A percentile compares a stretch with the other conserved stretches of the same genome.
Evolutionary conservation across 2,797 vertebrate genomes (phyloP).

Genomic region (Gymnoscopelus microlampas): DNA sequence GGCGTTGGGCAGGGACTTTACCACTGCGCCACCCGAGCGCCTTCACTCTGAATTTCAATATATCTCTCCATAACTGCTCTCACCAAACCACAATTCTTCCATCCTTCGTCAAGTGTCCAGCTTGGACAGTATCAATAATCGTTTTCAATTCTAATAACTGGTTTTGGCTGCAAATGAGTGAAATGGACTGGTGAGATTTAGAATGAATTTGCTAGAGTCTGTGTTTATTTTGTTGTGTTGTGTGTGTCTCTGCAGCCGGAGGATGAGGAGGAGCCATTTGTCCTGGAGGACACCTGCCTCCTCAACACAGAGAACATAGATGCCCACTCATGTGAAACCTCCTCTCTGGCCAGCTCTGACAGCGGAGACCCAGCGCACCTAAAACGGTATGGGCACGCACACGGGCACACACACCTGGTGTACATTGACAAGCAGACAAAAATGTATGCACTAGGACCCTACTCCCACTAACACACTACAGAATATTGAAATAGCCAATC

Average conservation of each 20-base stretch:
- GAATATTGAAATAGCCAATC: no score
- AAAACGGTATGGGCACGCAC: slow-evolving; percentile 80
- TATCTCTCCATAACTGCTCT: no score
- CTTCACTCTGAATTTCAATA: no score
- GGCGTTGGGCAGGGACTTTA: no score
- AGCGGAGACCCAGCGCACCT: slow-evolving; percentile 93
- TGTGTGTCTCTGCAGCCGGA: slow-evolving; percentile 83
- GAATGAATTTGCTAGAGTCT: no score
- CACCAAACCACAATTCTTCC: no score
- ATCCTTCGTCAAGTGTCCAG: no score
- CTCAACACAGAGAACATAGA: slow-evolving; percentile 92
- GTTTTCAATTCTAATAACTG: no score
- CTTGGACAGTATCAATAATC: no score
- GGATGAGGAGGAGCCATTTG: slow-evolving; percentile 94
- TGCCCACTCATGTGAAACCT: slow-evolving; percentile 94
- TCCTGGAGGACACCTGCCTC: slow-evolving; percentile 92
- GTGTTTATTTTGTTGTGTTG: neutral
- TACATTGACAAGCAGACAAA: slow-evolving; percentile 5
- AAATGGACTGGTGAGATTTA: no score
- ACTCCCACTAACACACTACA: neutral
- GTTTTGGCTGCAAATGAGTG: no score
- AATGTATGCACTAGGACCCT: neutral
- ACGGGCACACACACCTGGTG: slow-evolving; percentile 5
- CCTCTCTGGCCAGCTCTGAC: slow-evolving; percentile 96
- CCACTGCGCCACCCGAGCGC: no score